Base-by-base conservation (phyloP, 2,888 invertebrate genomes). In the Tinea pellionella region DNA sequence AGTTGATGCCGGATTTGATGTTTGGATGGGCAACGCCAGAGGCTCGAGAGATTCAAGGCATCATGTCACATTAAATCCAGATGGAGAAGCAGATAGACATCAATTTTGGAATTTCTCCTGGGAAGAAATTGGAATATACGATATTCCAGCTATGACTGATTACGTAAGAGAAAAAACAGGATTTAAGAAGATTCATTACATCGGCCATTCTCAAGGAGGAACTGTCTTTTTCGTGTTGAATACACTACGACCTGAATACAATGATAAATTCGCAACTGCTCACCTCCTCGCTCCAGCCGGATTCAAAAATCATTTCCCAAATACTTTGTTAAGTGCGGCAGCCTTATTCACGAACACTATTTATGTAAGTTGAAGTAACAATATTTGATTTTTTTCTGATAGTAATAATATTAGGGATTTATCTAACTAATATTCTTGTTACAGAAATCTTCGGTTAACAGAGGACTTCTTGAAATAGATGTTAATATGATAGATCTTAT, bases 21-120 rank as follows among this genome's bases (percentile, higher is more conserved):
- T 93, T 0, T 96, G 96, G 96, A 69, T 96, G 69, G 94, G 94
- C 0, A 96, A 96, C 74, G 90, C 91, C 11, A 84, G 96, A 61
- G 96, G 96, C 1, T 95, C 93, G 72, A 88, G 85, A 0, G 92
- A 93, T 73, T 91, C 92, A 0, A 87, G 89, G 24, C 80, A 75
- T 0, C 94, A 95, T 68, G 60, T 67, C 8, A 64, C 65, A 1
- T 62, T 82, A 1, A 64, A 81, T 63, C 80, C 82, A 3, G 74
- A 84, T 41, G 60, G 68, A 30, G 56, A 60, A 0, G 53, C 18
- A 4, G 64, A 78, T 3, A 75, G 69, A 58, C 57, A 43, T 0
- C 24, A 63, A 0, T 88, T 85, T 67, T 85, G 80, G 65, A 69
- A 85, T 64, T 85, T 78, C 63, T 73, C 70, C 13, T 86, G 72